Conservation (phyloP, 1,140 invertebrate genomes). For the Cardiocondyla obscurior region DNA sequence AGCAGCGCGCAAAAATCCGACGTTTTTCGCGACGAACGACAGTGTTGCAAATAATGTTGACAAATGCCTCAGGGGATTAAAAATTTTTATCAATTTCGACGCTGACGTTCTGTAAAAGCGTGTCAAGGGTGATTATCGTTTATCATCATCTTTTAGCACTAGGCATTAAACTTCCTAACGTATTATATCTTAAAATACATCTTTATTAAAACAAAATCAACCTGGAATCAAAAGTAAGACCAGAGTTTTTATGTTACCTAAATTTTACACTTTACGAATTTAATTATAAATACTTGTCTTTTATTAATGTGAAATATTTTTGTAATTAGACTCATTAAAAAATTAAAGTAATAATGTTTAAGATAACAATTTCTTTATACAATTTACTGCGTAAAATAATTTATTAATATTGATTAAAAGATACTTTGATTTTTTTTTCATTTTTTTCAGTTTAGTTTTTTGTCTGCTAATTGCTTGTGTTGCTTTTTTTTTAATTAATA, state of each 20-base stretch:
- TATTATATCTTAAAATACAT: background rate
- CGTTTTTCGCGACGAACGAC: background rate
- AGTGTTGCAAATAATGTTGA: background rate
- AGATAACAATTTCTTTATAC: background rate
- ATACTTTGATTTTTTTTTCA: no score
- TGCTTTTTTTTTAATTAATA: background rate
- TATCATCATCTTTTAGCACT: background rate
- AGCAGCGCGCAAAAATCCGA: background rate
- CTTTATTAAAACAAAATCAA: background rate
- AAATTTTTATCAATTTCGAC: background rate
- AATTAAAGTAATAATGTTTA: background rate
- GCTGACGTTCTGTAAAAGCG: background rate
- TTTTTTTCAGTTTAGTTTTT: background rate
- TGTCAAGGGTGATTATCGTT: background rate
- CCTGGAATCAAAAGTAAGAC: background rate
- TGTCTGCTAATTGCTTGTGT: background rate
- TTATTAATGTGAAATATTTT: background rate
- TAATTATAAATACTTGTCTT: no score
- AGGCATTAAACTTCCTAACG: background rate
- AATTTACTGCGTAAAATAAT: background rate
- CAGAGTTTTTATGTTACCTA: no score
- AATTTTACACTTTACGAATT: no score
- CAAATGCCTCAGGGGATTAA: background rate
- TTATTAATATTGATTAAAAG: background rate
- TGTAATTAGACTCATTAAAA: background rate